phyloP scores from a whole-genome alignment of 2,888 invertebrate genomes.

The Cantharis rufa region DNA sequence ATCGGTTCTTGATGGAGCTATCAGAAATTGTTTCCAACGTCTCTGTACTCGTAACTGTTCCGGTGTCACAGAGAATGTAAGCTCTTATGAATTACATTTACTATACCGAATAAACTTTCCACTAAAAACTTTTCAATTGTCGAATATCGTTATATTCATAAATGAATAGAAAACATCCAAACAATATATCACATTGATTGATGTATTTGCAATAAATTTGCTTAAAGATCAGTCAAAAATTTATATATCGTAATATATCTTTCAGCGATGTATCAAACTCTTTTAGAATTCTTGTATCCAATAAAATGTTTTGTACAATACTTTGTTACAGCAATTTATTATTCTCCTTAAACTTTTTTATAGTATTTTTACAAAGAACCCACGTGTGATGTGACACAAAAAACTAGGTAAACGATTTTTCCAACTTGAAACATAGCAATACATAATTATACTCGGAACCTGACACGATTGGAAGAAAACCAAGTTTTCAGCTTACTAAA shows the following conservation, averaged over 20 bases:
- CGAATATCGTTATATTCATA: neutral
- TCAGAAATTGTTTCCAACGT: conserved; percentile 41
- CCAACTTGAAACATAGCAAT: neutral
- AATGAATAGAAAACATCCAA: conserved; percentile 11
- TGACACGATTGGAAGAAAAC: neutral
- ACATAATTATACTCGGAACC: neutral
- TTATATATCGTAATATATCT: conserved; percentile 26
- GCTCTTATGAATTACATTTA: conserved; percentile 42
- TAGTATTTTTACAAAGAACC: neutral
- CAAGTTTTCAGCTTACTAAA: neutral
- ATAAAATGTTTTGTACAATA: neutral
- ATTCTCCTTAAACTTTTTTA: neutral
- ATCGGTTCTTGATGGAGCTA: conserved; percentile 46
- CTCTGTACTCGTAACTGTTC: conserved; percentile 36
- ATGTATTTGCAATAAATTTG: conserved; percentile 30
- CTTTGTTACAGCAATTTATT: neutral
- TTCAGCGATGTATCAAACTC: neutral
- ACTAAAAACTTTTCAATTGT: neutral
- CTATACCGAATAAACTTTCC: neutral
- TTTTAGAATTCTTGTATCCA: neutral
- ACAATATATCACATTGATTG: conserved; percentile 29
- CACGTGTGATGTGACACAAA: neutral
- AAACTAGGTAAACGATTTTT: neutral
- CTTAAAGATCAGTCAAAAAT: conserved; percentile 22
- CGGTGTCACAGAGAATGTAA: conserved; percentile 41